A percentile compares a stretch with the other conserved stretches of the same genome.
Conservation (phyloP, 1,140 invertebrate genomes). For the Varroa destructor region DNA sequence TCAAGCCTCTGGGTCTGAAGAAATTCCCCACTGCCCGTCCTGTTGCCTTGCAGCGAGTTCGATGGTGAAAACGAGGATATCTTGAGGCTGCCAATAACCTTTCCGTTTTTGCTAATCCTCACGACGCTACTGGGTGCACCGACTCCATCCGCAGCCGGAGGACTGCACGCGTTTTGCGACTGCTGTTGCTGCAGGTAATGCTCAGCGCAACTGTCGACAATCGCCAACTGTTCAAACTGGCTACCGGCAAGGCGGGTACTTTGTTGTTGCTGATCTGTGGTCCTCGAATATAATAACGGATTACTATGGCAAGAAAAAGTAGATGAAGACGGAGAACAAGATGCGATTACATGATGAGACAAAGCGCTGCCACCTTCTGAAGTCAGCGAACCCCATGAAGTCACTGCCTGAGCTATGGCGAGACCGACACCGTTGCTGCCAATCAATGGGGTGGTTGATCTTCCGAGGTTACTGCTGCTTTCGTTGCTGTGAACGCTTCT, state of each 20-base stretch:
- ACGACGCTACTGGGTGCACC: conserved; percentile 17
- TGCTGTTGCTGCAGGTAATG: background rate
- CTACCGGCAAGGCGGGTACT: background rate
- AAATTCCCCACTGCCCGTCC: background rate
- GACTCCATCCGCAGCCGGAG: background rate
- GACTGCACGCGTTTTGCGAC: background rate
- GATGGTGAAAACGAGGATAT: background rate
- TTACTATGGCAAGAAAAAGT: background rate
- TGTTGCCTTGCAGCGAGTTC: background rate
- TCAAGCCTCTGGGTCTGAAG: background rate
- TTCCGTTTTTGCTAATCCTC: conserved; percentile 23
- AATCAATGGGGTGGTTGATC: background rate
- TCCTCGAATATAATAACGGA: background rate
- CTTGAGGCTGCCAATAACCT: conserved; percentile 10
- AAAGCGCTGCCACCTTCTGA: background rate
- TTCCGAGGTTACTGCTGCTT: background rate
- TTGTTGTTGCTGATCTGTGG: background rate
- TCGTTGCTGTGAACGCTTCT: background rate
- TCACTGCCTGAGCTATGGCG: background rate
- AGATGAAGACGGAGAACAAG: conserved; percentile 8
- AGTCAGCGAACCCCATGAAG: background rate
- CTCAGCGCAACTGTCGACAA: background rate
- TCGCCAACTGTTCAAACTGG: background rate
- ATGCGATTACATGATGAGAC: background rate
- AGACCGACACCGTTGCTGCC: background rate